phyloP scores from a whole-genome alignment of 2,888 invertebrate species.

The Latrodectus hesperus region DNA sequence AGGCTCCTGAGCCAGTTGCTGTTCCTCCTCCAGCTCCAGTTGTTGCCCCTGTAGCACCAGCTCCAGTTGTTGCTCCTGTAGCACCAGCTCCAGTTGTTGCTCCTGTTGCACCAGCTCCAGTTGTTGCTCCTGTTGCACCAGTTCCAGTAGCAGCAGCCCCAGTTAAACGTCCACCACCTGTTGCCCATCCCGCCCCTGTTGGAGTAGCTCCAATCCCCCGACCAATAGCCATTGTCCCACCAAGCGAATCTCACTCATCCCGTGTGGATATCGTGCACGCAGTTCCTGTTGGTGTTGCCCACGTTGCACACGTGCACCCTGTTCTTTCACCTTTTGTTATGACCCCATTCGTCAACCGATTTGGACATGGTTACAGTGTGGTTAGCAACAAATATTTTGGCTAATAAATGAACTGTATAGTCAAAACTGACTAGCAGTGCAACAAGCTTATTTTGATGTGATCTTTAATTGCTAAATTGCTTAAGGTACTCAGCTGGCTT shows the following conservation, averaged over 20 bases:
- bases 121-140: background rate
- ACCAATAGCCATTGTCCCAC: background rate
- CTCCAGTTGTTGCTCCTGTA: background rate
- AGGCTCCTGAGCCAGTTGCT: constrained; percentile 14
- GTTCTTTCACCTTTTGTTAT: background rate
- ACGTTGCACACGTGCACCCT: background rate
- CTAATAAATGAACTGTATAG: background rate
- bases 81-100: background rate
- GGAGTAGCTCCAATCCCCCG: background rate
- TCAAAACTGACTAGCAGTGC: background rate
- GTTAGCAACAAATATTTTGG: background rate
- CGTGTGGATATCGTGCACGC: background rate
- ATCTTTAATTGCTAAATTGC: background rate
- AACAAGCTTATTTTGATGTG: background rate
- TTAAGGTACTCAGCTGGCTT: background rate
- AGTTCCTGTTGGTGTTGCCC: background rate
- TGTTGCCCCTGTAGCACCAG: background rate
- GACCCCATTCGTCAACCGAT: background rate
- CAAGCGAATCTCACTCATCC: background rate
- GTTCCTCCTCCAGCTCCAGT: background rate
- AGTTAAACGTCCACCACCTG: constrained; percentile 12
- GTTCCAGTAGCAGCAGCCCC: background rate
- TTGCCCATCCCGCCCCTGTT: constrained; percentile 25
- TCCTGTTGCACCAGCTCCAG: background rate
- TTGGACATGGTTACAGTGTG: background rate